Percentiles rank a stretch among this genome's conserved stretches.
Conservation (phyloP, 2,797 vertebrate genomes). For the Clarias platycephalus region DNA sequence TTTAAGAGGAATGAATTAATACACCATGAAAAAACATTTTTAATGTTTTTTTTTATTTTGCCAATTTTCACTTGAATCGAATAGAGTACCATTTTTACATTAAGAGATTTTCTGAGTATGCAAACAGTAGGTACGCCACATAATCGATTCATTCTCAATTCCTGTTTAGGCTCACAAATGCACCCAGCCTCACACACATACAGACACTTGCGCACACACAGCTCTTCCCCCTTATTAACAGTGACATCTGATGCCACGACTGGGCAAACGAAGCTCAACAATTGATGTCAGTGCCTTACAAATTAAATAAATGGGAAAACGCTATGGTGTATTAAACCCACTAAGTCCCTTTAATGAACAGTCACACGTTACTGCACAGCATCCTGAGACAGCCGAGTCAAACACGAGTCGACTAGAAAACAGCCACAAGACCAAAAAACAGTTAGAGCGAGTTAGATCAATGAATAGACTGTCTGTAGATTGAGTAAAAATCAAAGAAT, state of each 20-base stretch:
- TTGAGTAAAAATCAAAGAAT: conserved; percentile 70
- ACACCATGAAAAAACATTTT: not conserved
- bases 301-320: conserved; percentile 81
- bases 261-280: conserved; percentile 82
- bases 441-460: conserved; percentile 52
- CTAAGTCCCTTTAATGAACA: conserved; percentile 75
- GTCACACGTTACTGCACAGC: conserved; percentile 60
- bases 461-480: conserved; percentile 64
- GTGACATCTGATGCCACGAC: conserved; percentile 79
- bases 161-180: not conserved
- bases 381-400: conserved; percentile 60
- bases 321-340: conserved; percentile 80
- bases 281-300: conserved; percentile 84
- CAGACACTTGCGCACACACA: conserved; percentile 61
- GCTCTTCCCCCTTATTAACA: conserved; percentile 73
- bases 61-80: not conserved
- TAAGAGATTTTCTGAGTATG: not conserved
- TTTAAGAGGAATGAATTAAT: not conserved
- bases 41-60: too few species aligned
- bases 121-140: not conserved
- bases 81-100: not conserved
- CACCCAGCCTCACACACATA: conserved; percentile 41
- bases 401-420: conserved; percentile 74
- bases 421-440: conserved; percentile 52
- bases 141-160: conserved; percentile 13